Evolutionary conservation across 2,888 invertebrate genomes (phyloP), one percentile per base, ranked within the genome.

Genomic region (Eurois occulta): DNA sequence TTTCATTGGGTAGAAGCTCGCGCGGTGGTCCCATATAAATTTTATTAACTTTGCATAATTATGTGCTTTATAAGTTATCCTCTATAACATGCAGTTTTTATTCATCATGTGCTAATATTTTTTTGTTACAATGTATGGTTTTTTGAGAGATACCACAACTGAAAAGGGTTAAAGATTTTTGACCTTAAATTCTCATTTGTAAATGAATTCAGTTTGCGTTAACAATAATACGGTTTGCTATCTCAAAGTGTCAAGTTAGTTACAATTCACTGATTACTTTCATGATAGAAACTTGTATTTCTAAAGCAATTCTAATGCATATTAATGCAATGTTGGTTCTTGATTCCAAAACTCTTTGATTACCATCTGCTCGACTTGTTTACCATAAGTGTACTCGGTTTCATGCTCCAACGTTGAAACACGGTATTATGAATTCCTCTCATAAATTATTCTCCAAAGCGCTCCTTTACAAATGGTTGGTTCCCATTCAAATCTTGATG

Each of bases 401-500:
- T 82, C 66, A 78, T 68, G 77, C 69, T 48, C 69, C 58, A 65
- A 75, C 64, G 72, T 73, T 75, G 78, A 71, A 87, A 78, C 74
- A 76, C 52, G 5, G 75, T 65, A 76, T 77, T 76, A 72, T 79
- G 73, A 86, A 86, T 87, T 77, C 78, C 65, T 46, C 68, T 83
- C 75, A 78, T 86, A 75, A 83, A 86, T 86, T 81, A 86, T 81
- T 70, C 70, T 64, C 65, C 21, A 68, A 80, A 78, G 72, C 70
- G 72, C 24, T 75, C 41, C 43, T 72, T 64, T 65, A 86, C 72
- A 81, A 83, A 86, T 76, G 67, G 69, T 72, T 64, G 66, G 72
- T 76, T 81, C 41, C 72, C 70, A 88, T 77, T 84, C 71, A 80
- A 78, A 81, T 88, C 73, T 71, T 46, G n/a, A 77, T 77, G 80